These are phyloP conservation scores for Indicator maculatus DNA, from an alignment of 2,113 vertebrate species.

Conservation along the genomic window DNA sequence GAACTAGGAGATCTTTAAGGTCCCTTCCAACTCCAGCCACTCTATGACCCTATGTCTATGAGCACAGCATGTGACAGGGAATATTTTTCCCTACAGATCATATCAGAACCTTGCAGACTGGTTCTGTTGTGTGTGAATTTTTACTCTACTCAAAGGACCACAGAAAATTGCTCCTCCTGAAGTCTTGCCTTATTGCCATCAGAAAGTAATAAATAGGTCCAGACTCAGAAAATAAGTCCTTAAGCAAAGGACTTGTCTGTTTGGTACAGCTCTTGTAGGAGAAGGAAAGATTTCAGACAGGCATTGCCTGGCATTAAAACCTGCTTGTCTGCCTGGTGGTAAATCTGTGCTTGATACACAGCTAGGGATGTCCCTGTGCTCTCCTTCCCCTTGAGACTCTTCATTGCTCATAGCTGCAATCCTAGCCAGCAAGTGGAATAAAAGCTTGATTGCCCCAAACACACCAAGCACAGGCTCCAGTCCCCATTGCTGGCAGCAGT, in stretches of 20 bases:
- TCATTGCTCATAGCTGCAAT: background rate
- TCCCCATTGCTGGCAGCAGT: background rate
- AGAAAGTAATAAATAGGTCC: background rate
- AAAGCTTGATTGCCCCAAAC: background rate
- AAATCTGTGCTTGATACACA: slow-evolving; percentile 20
- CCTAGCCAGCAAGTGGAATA: background rate
- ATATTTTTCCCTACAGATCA: background rate
- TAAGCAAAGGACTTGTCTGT: background rate
- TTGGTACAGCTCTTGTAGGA: background rate
- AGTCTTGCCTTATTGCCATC: background rate
- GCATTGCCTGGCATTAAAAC: slow-evolving; percentile 11
- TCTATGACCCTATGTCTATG: too few relatives aligned
- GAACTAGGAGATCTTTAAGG: too few relatives aligned
- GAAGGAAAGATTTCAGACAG: slow-evolving; percentile 3
- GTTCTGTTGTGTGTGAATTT: background rate
- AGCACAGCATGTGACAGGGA: background rate
- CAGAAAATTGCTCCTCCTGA: background rate
- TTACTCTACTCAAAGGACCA: background rate
- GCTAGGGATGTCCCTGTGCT: background rate
- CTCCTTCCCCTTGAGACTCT: background rate
- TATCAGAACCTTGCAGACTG: background rate
- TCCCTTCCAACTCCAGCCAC: too few relatives aligned
- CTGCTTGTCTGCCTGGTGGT: slow-evolving; percentile 18
- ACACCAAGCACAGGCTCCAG: background rate
- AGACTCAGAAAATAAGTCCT: background rate